phyloP scores from a whole-genome alignment of 2,888 invertebrate genomes.

The Philaethria dido region DNA sequence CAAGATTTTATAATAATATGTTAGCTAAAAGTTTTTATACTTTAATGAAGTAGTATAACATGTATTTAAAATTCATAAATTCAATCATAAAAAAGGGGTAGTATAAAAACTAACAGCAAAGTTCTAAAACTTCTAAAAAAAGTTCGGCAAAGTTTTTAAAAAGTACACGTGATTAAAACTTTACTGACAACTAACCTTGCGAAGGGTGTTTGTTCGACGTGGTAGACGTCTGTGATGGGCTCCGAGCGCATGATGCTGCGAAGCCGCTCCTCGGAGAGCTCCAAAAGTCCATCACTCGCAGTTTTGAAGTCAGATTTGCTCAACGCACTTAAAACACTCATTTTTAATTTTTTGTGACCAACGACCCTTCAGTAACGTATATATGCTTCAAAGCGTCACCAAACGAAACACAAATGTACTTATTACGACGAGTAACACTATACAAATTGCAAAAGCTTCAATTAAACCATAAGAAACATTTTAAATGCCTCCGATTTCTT shows the following conservation, averaged over 20 bases:
- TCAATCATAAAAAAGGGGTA: no score
- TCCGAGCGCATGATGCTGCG: constrained; percentile 88
- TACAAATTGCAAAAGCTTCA: constrained; percentile 74
- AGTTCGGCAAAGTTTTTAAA: constrained; percentile 2
- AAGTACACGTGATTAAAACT: constrained; percentile 35
- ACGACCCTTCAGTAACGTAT: constrained; percentile 70
- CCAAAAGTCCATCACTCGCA: constrained; percentile 88
- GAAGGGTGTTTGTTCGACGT: constrained; percentile 92
- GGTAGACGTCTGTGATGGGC: constrained; percentile 90
- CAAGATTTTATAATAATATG: constrained; percentile 14
- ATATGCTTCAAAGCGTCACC: constrained; percentile 71
- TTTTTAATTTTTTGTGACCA: constrained; percentile 80
- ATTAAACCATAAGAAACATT: constrained; percentile 82
- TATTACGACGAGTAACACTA: constrained; percentile 77
- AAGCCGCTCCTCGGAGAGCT: constrained; percentile 87
- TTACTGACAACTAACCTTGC: constrained; percentile 86
- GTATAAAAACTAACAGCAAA: not conserved
- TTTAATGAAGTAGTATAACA: not conserved
- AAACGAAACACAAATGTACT: constrained; percentile 79
- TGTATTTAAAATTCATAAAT: not conserved
- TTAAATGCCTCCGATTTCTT: constrained; percentile 81
- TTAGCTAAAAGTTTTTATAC: not conserved
- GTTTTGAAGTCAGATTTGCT: constrained; percentile 83
- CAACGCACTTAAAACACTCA: constrained; percentile 81
- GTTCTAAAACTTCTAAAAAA: not conserved